These are phyloP conservation scores for Plecotus auritus DNA, from an alignment of 2,113 vertebrate genomes.

Conservation along the genomic window DNA sequence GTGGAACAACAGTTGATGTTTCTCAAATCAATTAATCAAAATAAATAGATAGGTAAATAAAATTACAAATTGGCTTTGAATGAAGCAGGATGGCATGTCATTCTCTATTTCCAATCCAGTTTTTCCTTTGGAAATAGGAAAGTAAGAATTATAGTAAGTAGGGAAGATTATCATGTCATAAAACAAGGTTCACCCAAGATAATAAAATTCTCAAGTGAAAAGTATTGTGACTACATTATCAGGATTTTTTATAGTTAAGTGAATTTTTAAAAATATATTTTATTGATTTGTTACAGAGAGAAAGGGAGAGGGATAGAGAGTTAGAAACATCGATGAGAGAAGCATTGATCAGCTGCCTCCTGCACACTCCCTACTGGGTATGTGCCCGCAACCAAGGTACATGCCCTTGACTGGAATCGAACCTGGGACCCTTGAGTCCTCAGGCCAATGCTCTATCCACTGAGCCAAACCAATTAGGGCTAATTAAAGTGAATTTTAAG, in stretches of 20 bases:
- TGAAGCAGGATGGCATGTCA: not conserved
- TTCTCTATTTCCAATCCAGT: not conserved
- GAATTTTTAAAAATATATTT: not conserved
- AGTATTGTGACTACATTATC: not conserved
- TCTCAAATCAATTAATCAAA: not conserved
- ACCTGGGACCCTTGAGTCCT: no score
- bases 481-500: not conserved
- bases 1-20: not conserved
- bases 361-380: no score
- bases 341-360: no score
- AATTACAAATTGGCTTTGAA: conserved; percentile 17
- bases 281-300: no score
- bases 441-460: no score
- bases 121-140: conserved; percentile 32
- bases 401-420: no score
- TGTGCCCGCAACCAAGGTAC: no score
- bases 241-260: conserved; percentile 4
- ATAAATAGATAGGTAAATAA: not conserved
- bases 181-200: not conserved
- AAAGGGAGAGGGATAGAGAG: no score
- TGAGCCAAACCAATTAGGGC: no score
- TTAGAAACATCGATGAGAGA: no score
- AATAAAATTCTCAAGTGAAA: conserved; percentile 3
- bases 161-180: not conserved
- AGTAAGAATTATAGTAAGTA: conserved; percentile 16